phyloP scores from a whole-genome alignment of 2,888 invertebrate species.

The Scaptomyza reducta region DNA sequence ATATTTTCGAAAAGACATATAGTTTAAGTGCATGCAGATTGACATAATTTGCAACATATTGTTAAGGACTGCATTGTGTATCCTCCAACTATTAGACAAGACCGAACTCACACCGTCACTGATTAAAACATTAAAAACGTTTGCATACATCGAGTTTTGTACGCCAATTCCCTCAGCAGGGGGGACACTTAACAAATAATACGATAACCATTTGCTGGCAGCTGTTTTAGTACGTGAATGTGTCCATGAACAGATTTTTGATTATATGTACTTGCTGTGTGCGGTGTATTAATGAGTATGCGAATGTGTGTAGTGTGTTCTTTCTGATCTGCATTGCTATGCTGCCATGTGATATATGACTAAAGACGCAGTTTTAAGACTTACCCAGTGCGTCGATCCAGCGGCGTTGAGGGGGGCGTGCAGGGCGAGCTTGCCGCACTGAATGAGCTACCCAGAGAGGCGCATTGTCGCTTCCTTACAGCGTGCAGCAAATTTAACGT shows the following conservation, averaged over 20 bases:
- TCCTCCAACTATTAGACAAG: not conserved
- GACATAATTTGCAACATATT: not conserved
- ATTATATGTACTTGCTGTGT: slow-evolving; percentile 31
- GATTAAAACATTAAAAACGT: not conserved
- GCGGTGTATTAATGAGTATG: slow-evolving; percentile 22
- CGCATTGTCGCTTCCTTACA: slow-evolving; percentile 84
- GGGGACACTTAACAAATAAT: slow-evolving; percentile 17
- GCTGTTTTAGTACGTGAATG: slow-evolving; percentile 15
- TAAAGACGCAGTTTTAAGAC: slow-evolving; percentile 45
- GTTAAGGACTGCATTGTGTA: not conserved
- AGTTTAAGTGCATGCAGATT: slow-evolving; percentile 7
- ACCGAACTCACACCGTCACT: not conserved
- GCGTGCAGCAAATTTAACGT: slow-evolving; percentile 84
- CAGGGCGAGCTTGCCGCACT: slow-evolving; percentile 84
- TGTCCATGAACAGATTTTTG: slow-evolving; percentile 28
- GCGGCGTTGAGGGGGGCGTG: slow-evolving; percentile 84
- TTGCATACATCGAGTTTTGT: slow-evolving; percentile 3
- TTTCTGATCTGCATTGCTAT: slow-evolving; percentile 42
- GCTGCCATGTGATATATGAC: slow-evolving; percentile 20
- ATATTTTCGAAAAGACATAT: not conserved
- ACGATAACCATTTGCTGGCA: slow-evolving; percentile 30
- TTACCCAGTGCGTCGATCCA: slow-evolving; percentile 84
- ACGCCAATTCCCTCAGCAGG: slow-evolving; percentile 8
- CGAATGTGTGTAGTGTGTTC: slow-evolving; percentile 15
- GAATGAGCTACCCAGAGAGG: slow-evolving; percentile 83